A percentile compares a stretch with the other conserved stretches of the same genome.
These are phyloP conservation scores for Homalodisca vitripennis DNA, from an alignment of 1,140 invertebrate species.

Conservation along the genomic window DNA sequence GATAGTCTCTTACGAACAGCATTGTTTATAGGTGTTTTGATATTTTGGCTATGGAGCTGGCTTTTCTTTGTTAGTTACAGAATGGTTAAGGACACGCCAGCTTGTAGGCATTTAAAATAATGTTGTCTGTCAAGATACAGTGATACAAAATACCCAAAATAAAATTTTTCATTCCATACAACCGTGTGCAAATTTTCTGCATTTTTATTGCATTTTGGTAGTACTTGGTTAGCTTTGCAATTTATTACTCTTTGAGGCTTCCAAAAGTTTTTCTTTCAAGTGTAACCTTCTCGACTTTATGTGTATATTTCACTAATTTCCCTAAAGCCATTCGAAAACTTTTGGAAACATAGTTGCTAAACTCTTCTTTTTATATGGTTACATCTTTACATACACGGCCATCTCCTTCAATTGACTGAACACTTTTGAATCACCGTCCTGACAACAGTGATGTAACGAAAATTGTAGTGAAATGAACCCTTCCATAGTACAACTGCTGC, in stretches of 20 bases:
- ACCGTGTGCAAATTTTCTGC: neutral
- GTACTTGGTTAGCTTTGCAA: neutral
- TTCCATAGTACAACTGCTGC: neutral
- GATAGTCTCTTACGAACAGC: neutral
- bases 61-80: neutral
- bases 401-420: neutral
- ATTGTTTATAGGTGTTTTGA: neutral
- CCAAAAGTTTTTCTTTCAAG: neutral
- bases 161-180: neutral
- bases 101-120: neutral
- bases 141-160: neutral
- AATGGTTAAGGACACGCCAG: neutral
- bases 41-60: neutral
- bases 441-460: neutral
- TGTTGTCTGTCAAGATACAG: neutral
- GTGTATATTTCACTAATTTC: neutral
- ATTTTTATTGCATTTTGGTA: neutral
- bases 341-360: no score
- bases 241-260: neutral
- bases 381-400: neutral
- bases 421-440: no score
- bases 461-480: neutral
- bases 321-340: neutral
- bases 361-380: neutral
- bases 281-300: neutral